Conservation (phyloP, 2,888 invertebrate species). For the Panzeria rudis region DNA sequence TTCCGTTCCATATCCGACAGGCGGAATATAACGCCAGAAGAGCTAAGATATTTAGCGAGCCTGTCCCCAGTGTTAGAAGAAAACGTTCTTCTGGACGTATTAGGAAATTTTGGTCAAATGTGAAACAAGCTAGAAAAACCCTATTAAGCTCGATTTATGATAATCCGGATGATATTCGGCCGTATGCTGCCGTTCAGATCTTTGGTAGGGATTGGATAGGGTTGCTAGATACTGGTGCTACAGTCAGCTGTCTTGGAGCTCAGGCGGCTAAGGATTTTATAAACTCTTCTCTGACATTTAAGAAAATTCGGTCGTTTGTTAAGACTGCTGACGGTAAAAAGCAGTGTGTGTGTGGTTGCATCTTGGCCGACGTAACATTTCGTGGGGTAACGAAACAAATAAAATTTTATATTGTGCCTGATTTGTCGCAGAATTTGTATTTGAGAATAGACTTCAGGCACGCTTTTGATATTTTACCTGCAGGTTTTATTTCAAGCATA, state of each 20-base stretch:
- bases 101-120: no score
- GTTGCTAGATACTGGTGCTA: slow-evolving; percentile 60
- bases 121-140: no score
- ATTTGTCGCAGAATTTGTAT: slow-evolving; percentile 55
- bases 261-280: background rate
- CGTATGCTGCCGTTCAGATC: background rate
- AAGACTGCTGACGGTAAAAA: slow-evolving; percentile 57
- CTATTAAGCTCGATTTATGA: slow-evolving; percentile 16
- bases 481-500: background rate
- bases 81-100: no score
- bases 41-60: no score
- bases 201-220: slow-evolving; percentile 6
- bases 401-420: slow-evolving; percentile 48
- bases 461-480: slow-evolving; percentile 5
- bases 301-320: background rate
- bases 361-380: slow-evolving; percentile 14
- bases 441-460: slow-evolving; percentile 63
- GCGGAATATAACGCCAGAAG: no score
- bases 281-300: background rate
- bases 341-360: slow-evolving; percentile 32
- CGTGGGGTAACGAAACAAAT: slow-evolving; percentile 5
- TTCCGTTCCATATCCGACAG: no score
- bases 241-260: slow-evolving; percentile 1
- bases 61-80: no score
- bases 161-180: slow-evolving; percentile 50